These are phyloP conservation scores for Itoplectis maculator DNA, from an alignment of 2,888 invertebrate genomes.

Conservation along the genomic window DNA sequence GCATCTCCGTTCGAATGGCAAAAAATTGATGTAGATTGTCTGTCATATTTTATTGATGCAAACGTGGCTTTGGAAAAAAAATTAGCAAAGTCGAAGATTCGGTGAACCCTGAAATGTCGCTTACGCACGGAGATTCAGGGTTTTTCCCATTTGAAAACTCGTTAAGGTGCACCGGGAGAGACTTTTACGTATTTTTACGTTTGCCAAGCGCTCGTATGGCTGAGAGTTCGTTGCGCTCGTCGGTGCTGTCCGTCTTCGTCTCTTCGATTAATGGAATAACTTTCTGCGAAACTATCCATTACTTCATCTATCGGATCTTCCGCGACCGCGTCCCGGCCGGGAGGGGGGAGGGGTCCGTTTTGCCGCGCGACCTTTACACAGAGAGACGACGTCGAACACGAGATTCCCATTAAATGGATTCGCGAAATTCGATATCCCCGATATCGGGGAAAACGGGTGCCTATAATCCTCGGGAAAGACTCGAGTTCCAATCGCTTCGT, in stretches of 20 bases:
- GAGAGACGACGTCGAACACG: constrained; percentile 63
- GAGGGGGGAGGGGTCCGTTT: too few relatives aligned
- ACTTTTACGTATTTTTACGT: constrained; percentile 28
- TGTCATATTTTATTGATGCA: too few relatives aligned
- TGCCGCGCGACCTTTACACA: constrained; percentile 58
- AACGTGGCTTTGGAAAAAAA: too few relatives aligned
- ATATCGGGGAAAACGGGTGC: constrained; percentile 46
- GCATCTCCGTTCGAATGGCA: too few relatives aligned
- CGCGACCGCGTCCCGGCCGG: constrained; percentile 34
- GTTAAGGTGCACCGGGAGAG: constrained; percentile 2
- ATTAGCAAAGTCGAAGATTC: too few relatives aligned
- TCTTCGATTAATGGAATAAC: constrained; percentile 81
- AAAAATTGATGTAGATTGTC: too few relatives aligned
- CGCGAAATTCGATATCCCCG: constrained; percentile 68
- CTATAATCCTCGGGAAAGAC: constrained; percentile 52
- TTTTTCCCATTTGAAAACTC: constrained; percentile 20
- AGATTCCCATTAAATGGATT: constrained; percentile 69
- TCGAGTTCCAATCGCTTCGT: constrained; percentile 48
- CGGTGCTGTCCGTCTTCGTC: constrained; percentile 14
- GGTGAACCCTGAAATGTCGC: not conserved
- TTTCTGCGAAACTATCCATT: constrained; percentile 80
- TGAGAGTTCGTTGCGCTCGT: constrained; percentile 5
- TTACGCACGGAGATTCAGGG: not conserved
- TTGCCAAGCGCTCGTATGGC: constrained; percentile 19
- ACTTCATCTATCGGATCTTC: constrained; percentile 75